Evolutionary conservation across 2,797 vertebrate genomes (phyloP).

Genomic region (Falco columbarius): DNA sequence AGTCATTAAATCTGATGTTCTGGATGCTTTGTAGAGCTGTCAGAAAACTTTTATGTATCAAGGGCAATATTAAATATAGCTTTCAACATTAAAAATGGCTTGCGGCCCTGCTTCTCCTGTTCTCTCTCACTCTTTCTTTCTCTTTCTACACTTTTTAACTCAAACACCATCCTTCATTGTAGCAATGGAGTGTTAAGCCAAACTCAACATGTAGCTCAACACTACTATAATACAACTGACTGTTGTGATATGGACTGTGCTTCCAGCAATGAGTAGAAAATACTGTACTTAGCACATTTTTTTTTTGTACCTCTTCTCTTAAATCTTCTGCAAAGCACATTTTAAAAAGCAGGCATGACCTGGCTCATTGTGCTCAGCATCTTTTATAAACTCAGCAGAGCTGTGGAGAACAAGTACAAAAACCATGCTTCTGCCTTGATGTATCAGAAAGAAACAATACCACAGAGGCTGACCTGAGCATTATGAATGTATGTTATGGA

Average conservation of each 20-base stretch:
- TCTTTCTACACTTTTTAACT: neutral
- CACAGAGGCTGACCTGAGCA: neutral
- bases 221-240: neutral
- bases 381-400: neutral
- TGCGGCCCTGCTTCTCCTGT: neutral
- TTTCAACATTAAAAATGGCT: neutral
- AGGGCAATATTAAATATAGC: neutral
- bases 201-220: neutral
- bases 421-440: neutral
- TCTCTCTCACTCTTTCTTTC: neutral
- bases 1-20: conserved; percentile 3
- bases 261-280: neutral
- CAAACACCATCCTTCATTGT: neutral
- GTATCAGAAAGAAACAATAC: neutral
- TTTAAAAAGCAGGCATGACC: neutral
- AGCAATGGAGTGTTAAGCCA: neutral
- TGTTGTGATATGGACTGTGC: neutral
- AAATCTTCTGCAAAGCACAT: neutral
- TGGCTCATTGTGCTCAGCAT: neutral
- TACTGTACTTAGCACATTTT: neutral
- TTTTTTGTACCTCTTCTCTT: neutral
- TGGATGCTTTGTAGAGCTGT: neutral
- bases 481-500: neutral
- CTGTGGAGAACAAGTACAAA: neutral
- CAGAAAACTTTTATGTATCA: neutral